phyloP scores from a whole-genome alignment of 2,113 vertebrate genomes.

The Nannospalax galili region DNA sequence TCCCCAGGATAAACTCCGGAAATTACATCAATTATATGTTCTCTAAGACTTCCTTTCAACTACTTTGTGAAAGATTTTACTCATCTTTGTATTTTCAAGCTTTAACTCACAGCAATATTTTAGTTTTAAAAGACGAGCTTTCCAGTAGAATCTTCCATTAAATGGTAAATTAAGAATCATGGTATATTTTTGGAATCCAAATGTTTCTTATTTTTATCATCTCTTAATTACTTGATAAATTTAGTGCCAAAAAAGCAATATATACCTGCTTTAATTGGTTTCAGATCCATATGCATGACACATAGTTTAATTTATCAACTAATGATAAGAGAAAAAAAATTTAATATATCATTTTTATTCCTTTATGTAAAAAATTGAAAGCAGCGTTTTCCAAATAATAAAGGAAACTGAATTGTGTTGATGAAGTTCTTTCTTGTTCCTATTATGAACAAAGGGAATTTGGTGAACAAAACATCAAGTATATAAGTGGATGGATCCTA shows the following conservation, averaged over 20 bases:
- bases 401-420: not conserved
- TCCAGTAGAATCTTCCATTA: constrained; percentile 70
- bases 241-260: constrained; percentile 73
- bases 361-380: not conserved
- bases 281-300: constrained; percentile 64
- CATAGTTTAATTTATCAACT: constrained; percentile 61
- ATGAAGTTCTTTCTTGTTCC: not conserved
- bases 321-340: constrained; percentile 62
- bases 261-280: constrained; percentile 81
- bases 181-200: constrained; percentile 67
- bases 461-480: not conserved
- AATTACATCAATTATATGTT: not conserved
- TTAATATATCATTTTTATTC: constrained; percentile 71
- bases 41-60: constrained; percentile 33
- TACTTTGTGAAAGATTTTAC: constrained; percentile 43
- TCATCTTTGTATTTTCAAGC: constrained; percentile 55
- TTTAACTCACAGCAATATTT: constrained; percentile 43
- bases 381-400: not conserved
- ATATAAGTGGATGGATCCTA: not conserved
- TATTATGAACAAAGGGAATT: not conserved
- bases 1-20: not conserved
- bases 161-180: constrained; percentile 59
- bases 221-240: constrained; percentile 61
- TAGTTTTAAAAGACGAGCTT: constrained; percentile 70
- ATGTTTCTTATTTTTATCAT: constrained; percentile 67